Conservation (phyloP, 2,888 invertebrate genomes). For the Globia sparganii region DNA sequence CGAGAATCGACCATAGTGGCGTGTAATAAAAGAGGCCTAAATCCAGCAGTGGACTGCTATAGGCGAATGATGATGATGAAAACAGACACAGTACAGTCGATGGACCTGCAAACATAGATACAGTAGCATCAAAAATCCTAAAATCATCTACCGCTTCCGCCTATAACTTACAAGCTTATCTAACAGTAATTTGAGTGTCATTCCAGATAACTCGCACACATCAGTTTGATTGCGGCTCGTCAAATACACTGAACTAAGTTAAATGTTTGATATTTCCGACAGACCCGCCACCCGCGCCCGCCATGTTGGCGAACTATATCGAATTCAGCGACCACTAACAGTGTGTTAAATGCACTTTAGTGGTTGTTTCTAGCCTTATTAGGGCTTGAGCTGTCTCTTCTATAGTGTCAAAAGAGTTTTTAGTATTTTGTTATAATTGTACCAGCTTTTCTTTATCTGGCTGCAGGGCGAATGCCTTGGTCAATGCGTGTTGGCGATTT, state of each 20-base stretch:
- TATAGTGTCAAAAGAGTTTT: background rate
- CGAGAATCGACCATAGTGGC: background rate
- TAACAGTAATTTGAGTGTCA: constrained; percentile 78
- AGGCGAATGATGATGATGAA: background rate
- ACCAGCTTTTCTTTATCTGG: background rate
- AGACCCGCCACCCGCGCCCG: constrained; percentile 25
- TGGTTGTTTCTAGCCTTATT: constrained; percentile 10
- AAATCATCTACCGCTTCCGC: constrained; percentile 41
- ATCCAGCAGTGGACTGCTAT: background rate
- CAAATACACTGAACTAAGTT: constrained; percentile 73
- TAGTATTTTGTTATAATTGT: background rate
- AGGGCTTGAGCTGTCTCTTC: too few relatives aligned
- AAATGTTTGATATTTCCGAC: constrained; percentile 71
- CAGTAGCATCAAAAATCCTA: background rate
- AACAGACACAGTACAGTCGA: background rate
- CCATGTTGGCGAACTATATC: constrained; percentile 28
- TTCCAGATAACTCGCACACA: constrained; percentile 76
- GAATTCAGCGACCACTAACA: constrained; percentile 31
- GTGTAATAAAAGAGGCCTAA: background rate
- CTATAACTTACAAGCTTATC: constrained; percentile 48
- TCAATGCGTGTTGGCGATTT: background rate
- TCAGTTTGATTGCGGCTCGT: constrained; percentile 76
- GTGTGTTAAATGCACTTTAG: constrained; percentile 39
- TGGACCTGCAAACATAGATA: background rate
- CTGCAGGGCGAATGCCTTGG: background rate